These are phyloP conservation scores for Gastrophysa polygoni DNA, from an alignment of 2,888 invertebrate genomes.

Conservation along the genomic window DNA sequence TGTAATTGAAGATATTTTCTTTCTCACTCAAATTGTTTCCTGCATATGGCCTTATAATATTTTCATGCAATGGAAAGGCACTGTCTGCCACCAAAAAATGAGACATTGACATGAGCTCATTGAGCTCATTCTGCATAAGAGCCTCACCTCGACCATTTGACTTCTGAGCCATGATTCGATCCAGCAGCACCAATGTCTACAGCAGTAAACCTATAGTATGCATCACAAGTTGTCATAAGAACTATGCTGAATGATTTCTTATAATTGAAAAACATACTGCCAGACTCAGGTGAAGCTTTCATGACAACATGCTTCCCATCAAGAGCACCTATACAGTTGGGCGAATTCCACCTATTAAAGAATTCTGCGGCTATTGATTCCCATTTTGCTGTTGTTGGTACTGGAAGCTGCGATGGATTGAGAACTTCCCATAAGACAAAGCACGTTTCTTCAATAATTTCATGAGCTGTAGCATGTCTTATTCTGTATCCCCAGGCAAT, in stretches of 20 bases:
- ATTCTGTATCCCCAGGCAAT: slow-evolving; percentile 13
- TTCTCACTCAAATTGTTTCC: slow-evolving; percentile 14
- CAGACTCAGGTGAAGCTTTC: neutral
- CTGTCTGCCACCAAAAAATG: slow-evolving; percentile 19
- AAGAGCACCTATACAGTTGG: neutral
- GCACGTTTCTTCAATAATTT: slow-evolving; percentile 9
- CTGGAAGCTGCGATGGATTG: neutral
- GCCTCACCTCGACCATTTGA: slow-evolving; percentile 18
- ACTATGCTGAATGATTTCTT: slow-evolving; percentile 16
- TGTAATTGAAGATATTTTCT: slow-evolving; percentile 16
- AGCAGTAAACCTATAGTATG: slow-evolving; percentile 44
- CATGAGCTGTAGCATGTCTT: slow-evolving; percentile 17
- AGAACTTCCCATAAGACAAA: slow-evolving; percentile 8
- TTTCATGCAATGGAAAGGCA: slow-evolving; percentile 22
- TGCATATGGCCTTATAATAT: slow-evolving; percentile 24
- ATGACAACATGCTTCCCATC: slow-evolving; percentile 6
- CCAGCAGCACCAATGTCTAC: slow-evolving; percentile 47
- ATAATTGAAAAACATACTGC: neutral
- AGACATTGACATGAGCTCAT: slow-evolving; percentile 15
- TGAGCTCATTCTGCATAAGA: slow-evolving; percentile 16
- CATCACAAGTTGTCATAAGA: slow-evolving; percentile 45
- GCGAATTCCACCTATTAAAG: slow-evolving; percentile 7
- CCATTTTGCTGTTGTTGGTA: neutral
- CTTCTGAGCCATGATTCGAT: slow-evolving; percentile 42
- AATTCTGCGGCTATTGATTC: slow-evolving; percentile 6